Evolutionary conservation across 2,113 vertebrate genomes (phyloP).

Genomic region (Psephotus haematonotus): DNA sequence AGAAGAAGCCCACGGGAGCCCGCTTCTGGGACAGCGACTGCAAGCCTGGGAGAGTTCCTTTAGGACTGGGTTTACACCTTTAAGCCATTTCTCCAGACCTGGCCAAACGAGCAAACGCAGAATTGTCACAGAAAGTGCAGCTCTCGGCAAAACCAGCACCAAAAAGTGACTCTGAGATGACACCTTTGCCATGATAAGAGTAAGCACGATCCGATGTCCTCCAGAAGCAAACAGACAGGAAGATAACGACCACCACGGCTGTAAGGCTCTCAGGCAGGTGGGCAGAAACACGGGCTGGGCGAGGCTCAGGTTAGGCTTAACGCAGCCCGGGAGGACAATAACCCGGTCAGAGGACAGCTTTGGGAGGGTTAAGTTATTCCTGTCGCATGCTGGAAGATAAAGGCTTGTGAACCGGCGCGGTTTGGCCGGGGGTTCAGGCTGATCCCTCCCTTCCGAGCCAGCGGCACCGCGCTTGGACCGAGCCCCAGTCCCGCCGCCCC

Average conservation of each 20-base stretch:
- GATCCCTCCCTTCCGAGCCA: not conserved
- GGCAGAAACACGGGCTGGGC: accelerated
- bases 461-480: not conserved
- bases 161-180: accelerated
- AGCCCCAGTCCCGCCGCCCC: not conserved
- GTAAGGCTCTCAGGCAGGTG: accelerated
- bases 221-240: accelerated
- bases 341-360: not conserved
- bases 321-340: accelerated
- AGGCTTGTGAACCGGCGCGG: not conserved
- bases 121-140: not conserved
- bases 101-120: not conserved
- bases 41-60: not conserved
- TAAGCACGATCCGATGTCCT: accelerated
- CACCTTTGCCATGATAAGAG: accelerated
- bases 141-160: not conserved
- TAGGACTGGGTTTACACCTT: not conserved
- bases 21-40: not conserved
- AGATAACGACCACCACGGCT: accelerated
- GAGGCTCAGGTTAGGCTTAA: not conserved
- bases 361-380: accelerated
- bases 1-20: not conserved
- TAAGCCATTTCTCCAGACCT: not conserved
- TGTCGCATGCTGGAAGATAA: not conserved
- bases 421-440: not conserved